phyloP scores from a whole-genome alignment of 2,113 vertebrate species.

The Mus spicilegus region DNA sequence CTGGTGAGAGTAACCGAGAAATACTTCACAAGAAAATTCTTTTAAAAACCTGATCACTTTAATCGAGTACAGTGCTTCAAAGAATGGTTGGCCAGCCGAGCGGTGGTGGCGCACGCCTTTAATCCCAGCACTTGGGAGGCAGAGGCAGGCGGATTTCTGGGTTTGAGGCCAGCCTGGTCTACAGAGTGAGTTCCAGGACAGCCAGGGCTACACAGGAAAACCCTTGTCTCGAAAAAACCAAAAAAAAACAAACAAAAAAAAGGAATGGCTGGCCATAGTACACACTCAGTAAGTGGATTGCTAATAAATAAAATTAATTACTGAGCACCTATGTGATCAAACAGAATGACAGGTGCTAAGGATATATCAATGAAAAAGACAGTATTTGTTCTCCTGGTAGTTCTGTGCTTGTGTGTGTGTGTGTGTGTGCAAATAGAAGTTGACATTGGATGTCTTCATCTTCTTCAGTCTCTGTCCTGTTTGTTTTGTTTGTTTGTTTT shows the following conservation, averaged over 20 bases:
- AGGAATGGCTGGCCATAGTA: not conserved
- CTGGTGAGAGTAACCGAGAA: constrained; percentile 6
- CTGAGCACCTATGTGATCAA: not conserved
- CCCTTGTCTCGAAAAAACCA: no score
- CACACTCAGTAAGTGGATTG: not conserved
- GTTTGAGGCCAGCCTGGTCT: no score
- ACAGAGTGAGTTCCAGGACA: no score
- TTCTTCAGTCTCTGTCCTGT: not conserved
- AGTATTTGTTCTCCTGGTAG: not conserved
- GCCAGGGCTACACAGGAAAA: no score
- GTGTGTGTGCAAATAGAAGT: not conserved
- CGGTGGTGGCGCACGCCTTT: no score
- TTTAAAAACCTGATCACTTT: not conserved
- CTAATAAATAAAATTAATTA: not conserved
- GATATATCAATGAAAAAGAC: not conserved
- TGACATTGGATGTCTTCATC: not conserved
- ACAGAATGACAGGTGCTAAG: not conserved
- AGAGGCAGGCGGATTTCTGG: no score
- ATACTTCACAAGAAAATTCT: not conserved
- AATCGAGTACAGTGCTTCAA: not conserved
- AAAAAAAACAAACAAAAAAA: no score
- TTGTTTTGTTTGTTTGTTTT: not conserved
- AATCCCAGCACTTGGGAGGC: no score
- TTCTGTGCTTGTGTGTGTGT: not conserved
- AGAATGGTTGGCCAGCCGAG: not conserved